phyloP scores from a whole-genome alignment of 2,888 invertebrate species.

The Cetonia aurata region DNA sequence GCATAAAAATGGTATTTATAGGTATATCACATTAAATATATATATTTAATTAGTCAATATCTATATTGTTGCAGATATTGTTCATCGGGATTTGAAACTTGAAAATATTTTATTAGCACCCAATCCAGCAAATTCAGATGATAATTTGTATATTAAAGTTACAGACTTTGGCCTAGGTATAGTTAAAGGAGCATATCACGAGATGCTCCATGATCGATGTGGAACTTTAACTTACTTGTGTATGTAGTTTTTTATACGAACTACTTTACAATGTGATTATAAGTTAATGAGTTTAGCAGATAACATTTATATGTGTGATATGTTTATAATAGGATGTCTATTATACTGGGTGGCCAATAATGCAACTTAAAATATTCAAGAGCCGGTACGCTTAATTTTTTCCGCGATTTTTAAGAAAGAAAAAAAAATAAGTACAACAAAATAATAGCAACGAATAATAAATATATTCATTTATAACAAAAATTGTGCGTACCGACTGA shows the following conservation, averaged over 20 bases:
- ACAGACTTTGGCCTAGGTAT: constrained; percentile 72
- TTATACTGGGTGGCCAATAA: too few relatives aligned
- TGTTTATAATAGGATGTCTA: too few relatives aligned
- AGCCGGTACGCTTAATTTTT: too few relatives aligned
- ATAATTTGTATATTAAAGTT: constrained; percentile 69
- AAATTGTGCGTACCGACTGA: too few relatives aligned
- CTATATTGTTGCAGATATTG: constrained; percentile 62
- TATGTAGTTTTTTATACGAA: constrained; percentile 52
- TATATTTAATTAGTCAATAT: constrained; percentile 17
- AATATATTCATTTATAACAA: too few relatives aligned
- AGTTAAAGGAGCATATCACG: constrained; percentile 65
- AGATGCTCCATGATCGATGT: constrained; percentile 70
- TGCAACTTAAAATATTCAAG: too few relatives aligned
- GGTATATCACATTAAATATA: constrained; percentile 12
- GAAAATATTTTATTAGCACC: constrained; percentile 68
- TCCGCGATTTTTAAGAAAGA: too few relatives aligned
- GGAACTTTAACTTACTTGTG: constrained; percentile 72
- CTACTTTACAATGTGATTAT: too few relatives aligned
- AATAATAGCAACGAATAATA: too few relatives aligned
- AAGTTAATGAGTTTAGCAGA: background rate
- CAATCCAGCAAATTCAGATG: constrained; percentile 66
- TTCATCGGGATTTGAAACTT: constrained; percentile 68
- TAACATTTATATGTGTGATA: background rate
- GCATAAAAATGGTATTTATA: constrained; percentile 64
- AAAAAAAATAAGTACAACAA: too few relatives aligned